Conservation (phyloP, 92 coral and sea anemone species). For the Epizoanthus illoricatus region DNA sequence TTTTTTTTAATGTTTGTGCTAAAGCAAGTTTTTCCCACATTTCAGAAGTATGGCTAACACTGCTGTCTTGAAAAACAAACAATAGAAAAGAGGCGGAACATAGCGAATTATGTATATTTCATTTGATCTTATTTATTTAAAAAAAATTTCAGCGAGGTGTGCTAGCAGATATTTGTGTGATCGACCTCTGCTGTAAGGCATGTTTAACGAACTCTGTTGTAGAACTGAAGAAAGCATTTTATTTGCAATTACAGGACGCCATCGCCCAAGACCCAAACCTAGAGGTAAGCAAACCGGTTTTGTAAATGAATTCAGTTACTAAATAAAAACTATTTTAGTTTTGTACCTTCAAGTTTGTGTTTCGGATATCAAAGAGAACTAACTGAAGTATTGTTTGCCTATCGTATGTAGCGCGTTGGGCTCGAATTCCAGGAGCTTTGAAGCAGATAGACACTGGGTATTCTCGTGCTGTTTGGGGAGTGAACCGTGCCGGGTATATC, state of each 20-base stretch:
- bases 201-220: not conserved
- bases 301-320: not conserved
- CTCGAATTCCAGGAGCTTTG: slow-evolving; percentile 3
- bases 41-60: too few species aligned
- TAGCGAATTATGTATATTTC: too few species aligned
- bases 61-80: too few species aligned
- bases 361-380: too few species aligned
- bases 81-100: too few species aligned
- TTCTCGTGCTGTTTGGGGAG: slow-evolving; percentile 34
- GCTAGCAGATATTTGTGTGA: too few species aligned
- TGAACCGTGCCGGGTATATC: slow-evolving; percentile 13
- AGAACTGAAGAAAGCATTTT: not conserved
- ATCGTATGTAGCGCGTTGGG: slow-evolving; percentile 8
- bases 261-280: slow-evolving; percentile 24
- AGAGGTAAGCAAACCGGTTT: not conserved
- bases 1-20: too few species aligned
- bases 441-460: slow-evolving; percentile 37
- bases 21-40: too few species aligned
- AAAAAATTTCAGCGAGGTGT: too few species aligned
- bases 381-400: not conserved
- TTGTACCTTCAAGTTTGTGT: too few species aligned
- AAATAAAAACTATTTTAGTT: not conserved
- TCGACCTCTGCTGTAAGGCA: too few species aligned
- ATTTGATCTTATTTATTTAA: too few species aligned
- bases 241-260: slow-evolving; percentile 2